These are phyloP conservation scores for Phortica magna DNA, from an alignment of 2,888 invertebrate genomes.

Conservation along the genomic window DNA sequence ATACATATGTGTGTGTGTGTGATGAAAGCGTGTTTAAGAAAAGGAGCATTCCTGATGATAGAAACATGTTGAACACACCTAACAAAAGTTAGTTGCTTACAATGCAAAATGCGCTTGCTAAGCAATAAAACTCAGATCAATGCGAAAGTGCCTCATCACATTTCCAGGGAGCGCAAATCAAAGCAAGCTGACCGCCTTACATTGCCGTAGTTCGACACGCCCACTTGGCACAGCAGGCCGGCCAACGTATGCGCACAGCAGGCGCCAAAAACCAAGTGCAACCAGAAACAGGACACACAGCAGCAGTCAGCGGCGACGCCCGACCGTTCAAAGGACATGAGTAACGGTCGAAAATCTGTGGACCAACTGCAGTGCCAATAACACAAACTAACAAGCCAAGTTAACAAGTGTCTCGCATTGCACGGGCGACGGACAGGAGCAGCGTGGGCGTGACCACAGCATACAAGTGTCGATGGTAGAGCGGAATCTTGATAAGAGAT, in stretches of 20 bases:
- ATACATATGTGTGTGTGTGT: no score
- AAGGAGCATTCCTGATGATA: no score
- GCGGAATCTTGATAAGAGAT: conserved; percentile 3
- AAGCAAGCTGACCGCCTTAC: not conserved
- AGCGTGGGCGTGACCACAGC: conserved; percentile 11
- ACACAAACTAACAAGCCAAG: conserved; percentile 12
- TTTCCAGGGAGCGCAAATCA: not conserved
- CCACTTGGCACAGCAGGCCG: not conserved
- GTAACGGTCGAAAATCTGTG: not conserved
- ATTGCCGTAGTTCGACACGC: not conserved
- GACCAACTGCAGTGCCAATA: conserved; percentile 2
- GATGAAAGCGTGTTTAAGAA: no score
- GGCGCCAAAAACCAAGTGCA: not conserved
- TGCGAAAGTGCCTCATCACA: not conserved
- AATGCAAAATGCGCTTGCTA: not conserved
- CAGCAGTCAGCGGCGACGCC: not conserved
- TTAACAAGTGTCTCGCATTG: conserved; percentile 10
- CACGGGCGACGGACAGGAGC: not conserved
- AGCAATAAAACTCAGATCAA: not conserved
- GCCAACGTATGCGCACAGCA: not conserved
- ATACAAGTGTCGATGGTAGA: not conserved
- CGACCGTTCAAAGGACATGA: not conserved
- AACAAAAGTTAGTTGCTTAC: not conserved
- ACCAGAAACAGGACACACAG: not conserved
- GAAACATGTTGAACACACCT: no score